Evolutionary conservation across 2,113 vertebrate species (phyloP).

Genomic region (Anhinga rufa): DNA sequence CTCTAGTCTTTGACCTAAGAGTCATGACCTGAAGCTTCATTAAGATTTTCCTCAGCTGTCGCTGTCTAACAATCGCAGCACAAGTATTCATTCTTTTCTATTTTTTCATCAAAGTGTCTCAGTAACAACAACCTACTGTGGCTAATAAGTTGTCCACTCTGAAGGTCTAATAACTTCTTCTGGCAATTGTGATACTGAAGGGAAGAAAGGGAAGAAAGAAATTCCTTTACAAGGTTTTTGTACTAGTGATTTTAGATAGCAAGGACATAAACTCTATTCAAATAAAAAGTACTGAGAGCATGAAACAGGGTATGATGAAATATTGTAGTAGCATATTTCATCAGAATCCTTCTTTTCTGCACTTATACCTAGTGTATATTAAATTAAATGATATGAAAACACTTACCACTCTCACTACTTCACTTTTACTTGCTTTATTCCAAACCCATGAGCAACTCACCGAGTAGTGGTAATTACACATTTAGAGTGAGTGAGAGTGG

Average conservation of each 20-base stretch:
- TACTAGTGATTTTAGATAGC: not conserved
- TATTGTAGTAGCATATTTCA: not conserved
- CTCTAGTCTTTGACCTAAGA: not conserved
- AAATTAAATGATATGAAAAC: not conserved
- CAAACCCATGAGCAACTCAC: not conserved
- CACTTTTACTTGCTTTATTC: not conserved
- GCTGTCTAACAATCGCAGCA: not conserved
- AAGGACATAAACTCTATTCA: not conserved
- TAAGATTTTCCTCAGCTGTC: not conserved
- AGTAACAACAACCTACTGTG: not conserved
- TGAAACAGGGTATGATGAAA: not conserved
- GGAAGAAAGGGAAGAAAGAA: not conserved
- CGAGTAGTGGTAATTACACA: not conserved
- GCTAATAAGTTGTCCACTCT: not conserved
- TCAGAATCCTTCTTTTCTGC: not conserved
- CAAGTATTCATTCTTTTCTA: not conserved
- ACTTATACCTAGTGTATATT: not conserved
- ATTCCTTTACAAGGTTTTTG: not conserved
- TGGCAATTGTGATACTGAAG: not conserved
- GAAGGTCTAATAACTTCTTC: not conserved
- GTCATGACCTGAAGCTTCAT: not conserved
- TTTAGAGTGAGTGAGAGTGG: not conserved
- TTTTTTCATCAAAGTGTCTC: not conserved
- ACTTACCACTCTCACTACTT: not conserved
- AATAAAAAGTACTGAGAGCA: not conserved